Evolutionary conservation across 2,888 invertebrate species (phyloP), one percentile per base, ranked within the genome.

Genomic region (Helicoverpa assulta): DNA sequence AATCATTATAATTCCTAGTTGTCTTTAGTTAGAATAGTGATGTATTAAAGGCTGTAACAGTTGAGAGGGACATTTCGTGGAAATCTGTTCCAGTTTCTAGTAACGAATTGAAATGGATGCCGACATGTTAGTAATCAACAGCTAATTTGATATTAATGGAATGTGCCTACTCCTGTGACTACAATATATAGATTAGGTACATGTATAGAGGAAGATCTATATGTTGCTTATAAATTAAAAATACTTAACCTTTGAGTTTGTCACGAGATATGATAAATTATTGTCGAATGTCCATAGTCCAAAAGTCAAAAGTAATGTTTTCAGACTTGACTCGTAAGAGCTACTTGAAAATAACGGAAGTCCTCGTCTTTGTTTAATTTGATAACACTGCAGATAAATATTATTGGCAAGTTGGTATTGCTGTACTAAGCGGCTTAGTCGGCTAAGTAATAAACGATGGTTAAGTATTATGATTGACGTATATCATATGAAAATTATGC

Each of bases 1-100:
- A 14, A 40, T 40, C 40, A 40, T 40, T 40, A 40, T 40, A 40
- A 40, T 40, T 14, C 26, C 16, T 16, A 29, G 21, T 7, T 47
- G n/a, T n/a, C n/a, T 16, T 47, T 5, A 47, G n/a, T 16, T 8
- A 18, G 5, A 43, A 47, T 47, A 8, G 8, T 14, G 7, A 57
- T 53, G 1, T 21, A 5, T 33, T 40, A 21, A 16, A 21, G 4
- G 7, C 19, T 0, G 10, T 50, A 3, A 40, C 33, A 55, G 14
- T 19, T 63, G 26, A 53, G 40, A 40, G 10, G 19, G n/a, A 47
- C 29, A 4, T 58, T 65, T 51, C 50, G 10, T 43, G n/a, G 33
- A 12, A 59, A 19, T 65, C 7, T 51, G 21, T 33, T 33, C 19
- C 2, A 47, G 47, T 47, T 40, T n/a, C 2, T n/a, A 55, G n/a